A percentile compares a stretch with the other conserved stretches of the same genome.
Evolutionary conservation across 2,888 invertebrate species (phyloP).

Genomic region (Strigamia transsilvanica): DNA sequence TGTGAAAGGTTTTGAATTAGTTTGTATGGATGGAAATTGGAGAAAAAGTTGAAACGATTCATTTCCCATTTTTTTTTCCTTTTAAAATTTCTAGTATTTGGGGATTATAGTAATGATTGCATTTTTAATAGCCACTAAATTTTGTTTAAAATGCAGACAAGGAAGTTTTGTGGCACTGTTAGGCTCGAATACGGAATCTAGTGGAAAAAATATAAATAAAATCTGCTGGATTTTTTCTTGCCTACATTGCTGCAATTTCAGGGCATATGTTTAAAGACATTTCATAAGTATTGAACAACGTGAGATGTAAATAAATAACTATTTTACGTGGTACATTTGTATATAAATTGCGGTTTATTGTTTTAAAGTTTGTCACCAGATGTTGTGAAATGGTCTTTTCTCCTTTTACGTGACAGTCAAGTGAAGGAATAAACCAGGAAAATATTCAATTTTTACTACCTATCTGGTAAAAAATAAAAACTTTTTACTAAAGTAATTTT

Average conservation of each 20-base stretch:
- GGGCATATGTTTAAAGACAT: background rate
- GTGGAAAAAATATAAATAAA: slow-evolving; percentile 1
- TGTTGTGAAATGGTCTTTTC: slow-evolving; percentile 16
- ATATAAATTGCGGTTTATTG: slow-evolving; percentile 45
- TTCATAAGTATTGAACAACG: slow-evolving; percentile 27
- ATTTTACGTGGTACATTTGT: slow-evolving; percentile 28
- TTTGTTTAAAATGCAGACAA: background rate
- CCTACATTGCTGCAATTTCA: background rate
- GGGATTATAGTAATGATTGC: background rate
- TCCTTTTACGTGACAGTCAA: slow-evolving; percentile 1
- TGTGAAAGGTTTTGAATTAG: slow-evolving; percentile 46
- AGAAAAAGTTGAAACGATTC: background rate
- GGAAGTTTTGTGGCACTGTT: slow-evolving; percentile 1
- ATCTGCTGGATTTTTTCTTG: background rate
- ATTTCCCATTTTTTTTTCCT: background rate
- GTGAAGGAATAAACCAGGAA: background rate
- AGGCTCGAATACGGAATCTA: background rate
- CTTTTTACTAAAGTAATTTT: background rate
- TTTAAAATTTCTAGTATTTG: background rate
- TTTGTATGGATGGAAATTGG: slow-evolving; percentile 31
- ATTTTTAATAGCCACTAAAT: background rate
- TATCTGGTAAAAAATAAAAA: slow-evolving; percentile 1
- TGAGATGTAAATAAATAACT: slow-evolving; percentile 41
- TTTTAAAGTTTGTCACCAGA: slow-evolving; percentile 30
- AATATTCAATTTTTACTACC: slow-evolving; percentile 7